Conservation (phyloP, 37 sponge, comb jelly and placozoan genomes). For the Halisarca cf. caerulea region DNA sequence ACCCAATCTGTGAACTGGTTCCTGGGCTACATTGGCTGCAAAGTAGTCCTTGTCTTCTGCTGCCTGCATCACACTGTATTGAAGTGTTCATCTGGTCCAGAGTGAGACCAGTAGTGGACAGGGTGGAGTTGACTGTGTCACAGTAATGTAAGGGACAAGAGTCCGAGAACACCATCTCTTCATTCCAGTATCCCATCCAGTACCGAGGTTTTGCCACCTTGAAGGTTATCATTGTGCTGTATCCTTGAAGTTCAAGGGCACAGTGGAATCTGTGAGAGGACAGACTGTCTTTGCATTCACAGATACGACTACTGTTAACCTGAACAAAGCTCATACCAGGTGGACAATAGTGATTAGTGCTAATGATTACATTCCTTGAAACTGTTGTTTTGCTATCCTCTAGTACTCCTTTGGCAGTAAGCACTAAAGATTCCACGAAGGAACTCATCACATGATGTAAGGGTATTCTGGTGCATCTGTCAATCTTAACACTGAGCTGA, state of each 20-base stretch:
- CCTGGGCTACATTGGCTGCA: constrained; percentile 42
- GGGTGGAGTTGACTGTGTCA: not conserved
- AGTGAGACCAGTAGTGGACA: not conserved
- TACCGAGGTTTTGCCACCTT: not conserved
- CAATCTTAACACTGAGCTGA: no score
- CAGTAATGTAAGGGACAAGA: not conserved
- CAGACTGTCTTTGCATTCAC: not conserved
- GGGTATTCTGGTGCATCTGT: not conserved
- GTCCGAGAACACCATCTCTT: not conserved
- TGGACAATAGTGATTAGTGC: not conserved
- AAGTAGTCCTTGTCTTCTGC: constrained; percentile 32
- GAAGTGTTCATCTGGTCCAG: not conserved
- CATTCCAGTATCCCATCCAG: not conserved
- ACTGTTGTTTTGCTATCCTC: not conserved
- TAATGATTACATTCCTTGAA: not conserved
- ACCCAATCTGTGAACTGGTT: constrained; percentile 32
- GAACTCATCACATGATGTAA: not conserved
- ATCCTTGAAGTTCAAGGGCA: not conserved
- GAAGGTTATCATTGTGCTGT: not conserved
- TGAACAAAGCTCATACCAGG: not conserved
- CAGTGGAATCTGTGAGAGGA: not conserved
- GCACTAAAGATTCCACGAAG: not conserved
- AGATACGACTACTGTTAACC: not conserved
- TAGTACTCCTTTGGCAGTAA: no score
- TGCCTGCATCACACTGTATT: not conserved